phyloP scores from a whole-genome alignment of 2,888 invertebrate species.

The Coremacera marginata region DNA sequence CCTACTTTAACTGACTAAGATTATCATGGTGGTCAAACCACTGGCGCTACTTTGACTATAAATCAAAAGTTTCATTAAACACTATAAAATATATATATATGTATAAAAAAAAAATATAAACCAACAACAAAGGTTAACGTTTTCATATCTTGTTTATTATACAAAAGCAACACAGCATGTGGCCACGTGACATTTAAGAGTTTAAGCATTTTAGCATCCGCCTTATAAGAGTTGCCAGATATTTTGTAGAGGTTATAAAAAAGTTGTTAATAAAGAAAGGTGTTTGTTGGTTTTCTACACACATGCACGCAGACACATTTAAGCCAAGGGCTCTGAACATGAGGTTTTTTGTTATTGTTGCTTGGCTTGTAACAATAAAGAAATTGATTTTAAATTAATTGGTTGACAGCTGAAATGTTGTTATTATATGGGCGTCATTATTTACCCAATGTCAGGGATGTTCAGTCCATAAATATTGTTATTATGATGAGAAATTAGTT shows the following conservation, averaged over 20 bases:
- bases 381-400: conserved; percentile 49
- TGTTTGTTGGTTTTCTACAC: conserved; percentile 23
- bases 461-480: conserved; percentile 11
- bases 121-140: conserved; percentile 15
- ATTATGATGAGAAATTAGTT: conserved; percentile 14
- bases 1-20: not conserved
- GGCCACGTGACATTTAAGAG: conserved; percentile 30
- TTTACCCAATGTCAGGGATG: conserved; percentile 16
- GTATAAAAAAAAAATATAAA: not conserved
- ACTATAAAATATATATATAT: not conserved
- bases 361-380: not conserved
- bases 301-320: not conserved
- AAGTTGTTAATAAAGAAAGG: conserved; percentile 36
- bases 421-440: conserved; percentile 34
- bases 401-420: conserved; percentile 47
- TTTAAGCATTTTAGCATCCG: conserved; percentile 15
- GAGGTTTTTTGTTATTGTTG: not conserved
- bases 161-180: conserved; percentile 32
- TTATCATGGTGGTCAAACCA: not conserved
- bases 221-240: not conserved
- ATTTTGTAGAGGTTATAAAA: conserved; percentile 21
- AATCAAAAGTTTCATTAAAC: not conserved
- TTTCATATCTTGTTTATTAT: conserved; percentile 29
- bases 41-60: conserved; percentile 3
- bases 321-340: not conserved